Conservation (phyloP, 2,797 vertebrate genomes). For the Crocodylus rhombifer region DNA sequence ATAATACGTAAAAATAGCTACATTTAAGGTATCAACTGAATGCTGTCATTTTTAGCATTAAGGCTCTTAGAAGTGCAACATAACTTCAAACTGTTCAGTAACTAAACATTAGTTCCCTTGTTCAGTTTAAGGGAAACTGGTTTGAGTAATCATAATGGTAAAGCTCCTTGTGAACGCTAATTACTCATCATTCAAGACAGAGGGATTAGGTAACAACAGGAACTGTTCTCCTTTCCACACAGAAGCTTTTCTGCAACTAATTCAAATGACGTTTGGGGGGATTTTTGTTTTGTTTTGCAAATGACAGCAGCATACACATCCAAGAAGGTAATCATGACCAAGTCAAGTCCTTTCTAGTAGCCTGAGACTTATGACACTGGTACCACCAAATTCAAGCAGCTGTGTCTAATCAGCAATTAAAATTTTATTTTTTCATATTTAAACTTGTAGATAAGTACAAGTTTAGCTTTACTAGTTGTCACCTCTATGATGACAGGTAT, state of each 20-base stretch:
- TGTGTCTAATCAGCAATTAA: neutral
- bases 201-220: no score
- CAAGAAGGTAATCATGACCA: neutral
- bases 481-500: neutral
- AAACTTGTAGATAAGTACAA: neutral
- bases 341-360: neutral
- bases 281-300: neutral
- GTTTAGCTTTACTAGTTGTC: neutral
- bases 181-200: no score
- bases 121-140: no score
- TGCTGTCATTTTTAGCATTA: no score
- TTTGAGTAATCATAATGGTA: no score
- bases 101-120: no score
- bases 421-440: neutral
- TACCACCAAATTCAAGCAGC: neutral
- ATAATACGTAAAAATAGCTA: no score
- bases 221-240: neutral
- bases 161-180: no score
- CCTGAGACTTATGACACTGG: neutral
- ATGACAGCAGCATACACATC: constrained; percentile 5
- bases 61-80: no score
- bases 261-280: no score
- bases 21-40: no score
- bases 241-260: neutral
- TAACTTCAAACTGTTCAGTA: no score